Base-by-base conservation (phyloP, 1,140 invertebrate genomes). In the Pomacea maculata region DNA sequence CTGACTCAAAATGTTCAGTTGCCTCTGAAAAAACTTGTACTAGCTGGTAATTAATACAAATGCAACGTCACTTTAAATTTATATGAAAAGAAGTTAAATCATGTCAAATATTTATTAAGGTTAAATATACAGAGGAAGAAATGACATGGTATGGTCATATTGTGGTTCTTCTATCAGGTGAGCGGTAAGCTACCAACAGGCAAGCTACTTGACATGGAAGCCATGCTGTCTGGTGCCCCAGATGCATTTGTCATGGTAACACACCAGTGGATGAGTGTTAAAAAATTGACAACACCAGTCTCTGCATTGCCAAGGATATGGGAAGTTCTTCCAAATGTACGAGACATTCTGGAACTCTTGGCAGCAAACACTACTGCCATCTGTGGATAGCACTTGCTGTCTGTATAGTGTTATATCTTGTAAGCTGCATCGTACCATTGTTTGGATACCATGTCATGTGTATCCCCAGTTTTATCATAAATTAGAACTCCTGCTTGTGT, bases 261-360 rank as follows among this genome's bases (percentile, higher is more conserved):
- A 14, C 89, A 88, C 84, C 86, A 88, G 64, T 90, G 89, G 89
- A 89, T 89, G 88, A 88, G 87, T 78, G 85, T 88, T 68, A 89
- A 88, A 85, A 87, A 83, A 88, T 89, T 81, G 54, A 75, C 82
- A 64, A 83, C 83, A 17, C 85, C 87, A 2, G 81, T 87, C 54
- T 87, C 86, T 21, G 77, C 75, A 45, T 70, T 86, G 34, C 86
- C 87, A 73, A 85, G 82, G 75, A 87, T 89, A 14, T 84, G 81
- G 78, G 88, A 89, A 72, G 83, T 82, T 19, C 88, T 89, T 71
- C 88, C 88, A 10, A 89, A 87, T 67, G 86, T 89, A 11, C 81
- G 88, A 45, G 85, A 82, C 83, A 81, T 89, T 45, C 71, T 89
- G 52, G 88, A 89, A 83, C 85, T 87, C 68, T 80, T 89, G 76